A percentile compares a stretch with the other conserved stretches of the same genome.
phyloP scores from a whole-genome alignment of 2,888 invertebrate species.

The Chrysolina haemoptera region DNA sequence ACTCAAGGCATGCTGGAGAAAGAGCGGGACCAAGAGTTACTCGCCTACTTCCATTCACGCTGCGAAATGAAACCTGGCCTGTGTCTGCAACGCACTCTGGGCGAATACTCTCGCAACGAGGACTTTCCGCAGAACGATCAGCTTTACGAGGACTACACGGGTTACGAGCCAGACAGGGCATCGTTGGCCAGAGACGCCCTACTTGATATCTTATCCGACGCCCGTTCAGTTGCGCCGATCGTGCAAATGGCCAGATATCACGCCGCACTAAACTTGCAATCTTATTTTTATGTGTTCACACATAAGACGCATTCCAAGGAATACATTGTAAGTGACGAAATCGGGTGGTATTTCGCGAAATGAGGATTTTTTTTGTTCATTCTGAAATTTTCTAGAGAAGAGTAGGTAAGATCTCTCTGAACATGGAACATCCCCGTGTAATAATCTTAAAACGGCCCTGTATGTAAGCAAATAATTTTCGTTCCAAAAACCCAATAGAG shows the following conservation, averaged over 20 bases:
- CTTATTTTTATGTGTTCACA: conserved; percentile 91
- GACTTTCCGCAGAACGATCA: conserved; percentile 54
- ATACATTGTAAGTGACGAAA: conserved; percentile 78
- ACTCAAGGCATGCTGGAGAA: conserved; percentile 82
- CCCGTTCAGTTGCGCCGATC: conserved; percentile 87
- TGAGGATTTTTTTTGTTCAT: neutral
- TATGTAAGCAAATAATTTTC: too few relatives aligned
- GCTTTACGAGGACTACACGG: conserved; percentile 48
- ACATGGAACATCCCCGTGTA: too few relatives aligned
- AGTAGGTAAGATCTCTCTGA: too few relatives aligned
- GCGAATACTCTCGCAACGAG: conserved; percentile 71
- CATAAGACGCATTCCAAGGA: conserved; percentile 87
- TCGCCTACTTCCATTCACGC: conserved; percentile 83
- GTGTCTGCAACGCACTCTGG: conserved; percentile 76
- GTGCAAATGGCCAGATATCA: conserved; percentile 84
- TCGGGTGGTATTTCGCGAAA: conserved; percentile 1
- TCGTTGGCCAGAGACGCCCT: conserved; percentile 78
- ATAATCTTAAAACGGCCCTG: too few relatives aligned
- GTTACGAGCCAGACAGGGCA: conserved; percentile 59
- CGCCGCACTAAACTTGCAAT: conserved; percentile 81
- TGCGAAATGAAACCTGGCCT: conserved; percentile 84
- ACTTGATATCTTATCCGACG: conserved; percentile 91
- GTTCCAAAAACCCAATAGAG: too few relatives aligned
- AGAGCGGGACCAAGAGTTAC: conserved; percentile 83
- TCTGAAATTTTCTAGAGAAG: too few relatives aligned